Evolutionary conservation across 2,888 invertebrate species (phyloP).

Genomic region (Dermolepida albohirtum): DNA sequence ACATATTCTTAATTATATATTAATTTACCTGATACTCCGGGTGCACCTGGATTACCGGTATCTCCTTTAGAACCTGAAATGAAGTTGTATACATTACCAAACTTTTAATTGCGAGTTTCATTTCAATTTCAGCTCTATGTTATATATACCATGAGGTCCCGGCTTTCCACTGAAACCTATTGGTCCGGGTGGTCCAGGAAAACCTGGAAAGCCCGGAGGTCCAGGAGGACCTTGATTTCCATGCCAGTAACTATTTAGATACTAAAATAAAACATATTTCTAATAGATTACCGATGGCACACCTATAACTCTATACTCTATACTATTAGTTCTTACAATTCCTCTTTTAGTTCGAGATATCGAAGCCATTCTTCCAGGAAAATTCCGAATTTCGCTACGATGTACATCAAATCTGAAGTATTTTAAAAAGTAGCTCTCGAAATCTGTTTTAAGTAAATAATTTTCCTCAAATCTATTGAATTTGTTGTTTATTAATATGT

Average conservation of each 20-base stretch:
- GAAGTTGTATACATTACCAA: no score
- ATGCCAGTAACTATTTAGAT: no score
- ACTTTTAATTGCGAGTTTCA: no score
- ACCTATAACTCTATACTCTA: neutral
- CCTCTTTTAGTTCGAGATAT: no score
- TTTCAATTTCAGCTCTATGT: no score
- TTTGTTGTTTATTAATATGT: neutral
- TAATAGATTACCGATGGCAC: conserved; percentile 4
- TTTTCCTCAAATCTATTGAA: neutral
- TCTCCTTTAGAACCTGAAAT: no score
- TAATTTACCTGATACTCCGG: neutral
- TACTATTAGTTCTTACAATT: neutral
- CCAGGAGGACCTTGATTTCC: neutral
- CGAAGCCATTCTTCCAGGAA: neutral
- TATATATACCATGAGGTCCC: no score
- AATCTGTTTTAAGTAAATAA: conserved; percentile 18
- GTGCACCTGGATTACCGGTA: no score
- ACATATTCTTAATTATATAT: no score
- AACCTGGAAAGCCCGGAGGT: no score
- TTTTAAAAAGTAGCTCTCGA: conserved; percentile 3
- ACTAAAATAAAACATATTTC: neutral
- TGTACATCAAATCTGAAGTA: neutral
- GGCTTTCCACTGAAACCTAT: no score
- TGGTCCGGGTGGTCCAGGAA: no score
- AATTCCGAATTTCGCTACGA: neutral